These are phyloP conservation scores for Molossus alvarezi DNA, from an alignment of 2,797 vertebrate species.

Conservation along the genomic window DNA sequence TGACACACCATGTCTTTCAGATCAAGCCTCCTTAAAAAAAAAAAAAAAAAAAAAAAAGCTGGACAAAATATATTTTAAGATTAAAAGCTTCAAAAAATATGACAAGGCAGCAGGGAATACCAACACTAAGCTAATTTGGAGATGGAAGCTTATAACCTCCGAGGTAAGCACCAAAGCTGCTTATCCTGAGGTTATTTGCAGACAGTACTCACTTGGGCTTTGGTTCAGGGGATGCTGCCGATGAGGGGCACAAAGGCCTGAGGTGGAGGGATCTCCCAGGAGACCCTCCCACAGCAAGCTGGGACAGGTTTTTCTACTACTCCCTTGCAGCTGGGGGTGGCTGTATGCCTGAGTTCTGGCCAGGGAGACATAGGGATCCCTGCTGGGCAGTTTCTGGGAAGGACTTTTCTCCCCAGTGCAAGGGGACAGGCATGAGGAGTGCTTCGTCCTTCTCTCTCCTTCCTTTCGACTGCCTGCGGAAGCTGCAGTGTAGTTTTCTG, in stretches of 20 bases:
- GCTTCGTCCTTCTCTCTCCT: background rate
- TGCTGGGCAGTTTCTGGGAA: too few relatives aligned
- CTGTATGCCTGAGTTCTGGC: too few relatives aligned
- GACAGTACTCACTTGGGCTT: too few relatives aligned
- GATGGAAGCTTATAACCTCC: background rate
- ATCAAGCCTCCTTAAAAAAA: background rate
- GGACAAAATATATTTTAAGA: background rate
- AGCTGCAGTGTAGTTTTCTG: background rate
- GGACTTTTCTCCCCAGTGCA: too few relatives aligned
- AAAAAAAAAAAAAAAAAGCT: background rate
- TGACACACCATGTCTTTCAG: background rate
- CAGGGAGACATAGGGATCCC: too few relatives aligned
- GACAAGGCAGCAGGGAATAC: slow-evolving; percentile 2
- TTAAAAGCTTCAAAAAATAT: slow-evolving; percentile 33
- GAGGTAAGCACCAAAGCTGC: background rate
- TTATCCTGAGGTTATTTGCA: background rate
- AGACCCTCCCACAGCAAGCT: too few relatives aligned
- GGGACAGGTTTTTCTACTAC: too few relatives aligned
- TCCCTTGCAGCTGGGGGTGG: too few relatives aligned
- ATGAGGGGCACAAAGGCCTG: too few relatives aligned
- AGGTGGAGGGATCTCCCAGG: too few relatives aligned
- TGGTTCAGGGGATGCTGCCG: too few relatives aligned
- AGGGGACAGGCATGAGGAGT: too few relatives aligned
- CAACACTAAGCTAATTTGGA: background rate
- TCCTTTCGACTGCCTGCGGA: background rate